Evolutionary conservation across 2,888 invertebrate genomes (phyloP).

Genomic region (Diarsia brunnea): DNA sequence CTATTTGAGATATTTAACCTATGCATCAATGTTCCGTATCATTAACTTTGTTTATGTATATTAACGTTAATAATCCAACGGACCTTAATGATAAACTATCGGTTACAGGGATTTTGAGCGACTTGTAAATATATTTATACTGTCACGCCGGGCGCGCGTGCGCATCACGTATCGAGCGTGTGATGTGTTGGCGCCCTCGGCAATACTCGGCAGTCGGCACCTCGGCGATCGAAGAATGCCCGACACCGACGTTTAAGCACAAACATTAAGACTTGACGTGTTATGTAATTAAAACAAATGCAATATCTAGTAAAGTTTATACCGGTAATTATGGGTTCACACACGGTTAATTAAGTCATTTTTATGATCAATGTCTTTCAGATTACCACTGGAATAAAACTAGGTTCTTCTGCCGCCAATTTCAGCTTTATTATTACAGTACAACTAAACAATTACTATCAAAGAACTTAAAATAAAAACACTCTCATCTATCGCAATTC

Average conservation of each 20-base stretch:
- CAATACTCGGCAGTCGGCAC: constrained; percentile 72
- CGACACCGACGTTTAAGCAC: constrained; percentile 61
- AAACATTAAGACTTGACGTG: constrained; percentile 59
- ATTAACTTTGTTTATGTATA: constrained; percentile 80
- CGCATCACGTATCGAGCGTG: constrained; percentile 79
- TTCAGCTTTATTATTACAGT: neutral
- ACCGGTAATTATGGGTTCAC: constrained; percentile 15
- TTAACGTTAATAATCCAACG: constrained; percentile 77
- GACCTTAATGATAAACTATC: constrained; percentile 79
- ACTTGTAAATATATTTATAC: constrained; percentile 79
- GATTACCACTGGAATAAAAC: neutral
- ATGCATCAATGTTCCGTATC: constrained; percentile 71
- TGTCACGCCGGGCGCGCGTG: constrained; percentile 82
- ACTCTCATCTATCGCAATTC: neutral
- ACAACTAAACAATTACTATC: neutral
- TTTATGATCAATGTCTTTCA: neutral
- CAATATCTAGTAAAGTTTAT: constrained; percentile 34
- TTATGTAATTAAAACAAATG: constrained; percentile 64
- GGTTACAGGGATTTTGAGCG: constrained; percentile 73
- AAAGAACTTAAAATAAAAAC: constrained; percentile 4
- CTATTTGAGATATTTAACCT: constrained; percentile 81
- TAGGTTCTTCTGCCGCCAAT: neutral
- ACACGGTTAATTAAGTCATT: neutral
- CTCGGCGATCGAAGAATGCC: constrained; percentile 65
- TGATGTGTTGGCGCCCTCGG: constrained; percentile 81